These are phyloP conservation scores for Alces alces DNA, from an alignment of 2,113 vertebrate genomes.

Conservation along the genomic window DNA sequence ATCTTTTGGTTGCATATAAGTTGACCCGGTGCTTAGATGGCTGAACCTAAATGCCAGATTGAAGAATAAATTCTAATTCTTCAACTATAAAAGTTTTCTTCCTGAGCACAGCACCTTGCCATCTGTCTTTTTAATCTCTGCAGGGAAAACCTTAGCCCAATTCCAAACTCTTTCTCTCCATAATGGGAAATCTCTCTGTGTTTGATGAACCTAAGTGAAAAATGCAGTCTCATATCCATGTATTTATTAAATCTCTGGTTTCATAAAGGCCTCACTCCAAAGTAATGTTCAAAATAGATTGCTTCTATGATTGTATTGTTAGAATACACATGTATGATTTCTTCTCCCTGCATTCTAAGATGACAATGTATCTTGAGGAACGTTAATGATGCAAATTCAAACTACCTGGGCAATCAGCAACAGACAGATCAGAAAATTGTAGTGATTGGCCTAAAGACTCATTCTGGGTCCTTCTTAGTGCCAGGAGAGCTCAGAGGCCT, in stretches of 20 bases:
- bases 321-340: slow-evolving; percentile 71
- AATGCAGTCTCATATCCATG: slow-evolving; percentile 66
- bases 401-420: slow-evolving; percentile 57
- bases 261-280: slow-evolving; percentile 67
- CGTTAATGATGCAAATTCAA: slow-evolving; percentile 66
- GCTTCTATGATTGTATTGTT: slow-evolving; percentile 72
- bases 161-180: slow-evolving; percentile 54
- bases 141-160: slow-evolving; percentile 48
- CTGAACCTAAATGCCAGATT: slow-evolving; percentile 42
- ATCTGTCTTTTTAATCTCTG: slow-evolving; percentile 68
- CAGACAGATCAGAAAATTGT: slow-evolving; percentile 58
- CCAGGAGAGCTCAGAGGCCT: background rate
- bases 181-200: slow-evolving; percentile 68
- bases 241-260: slow-evolving; percentile 71
- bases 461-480: background rate
- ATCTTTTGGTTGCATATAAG: slow-evolving; percentile 25
- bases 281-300: slow-evolving; percentile 74
- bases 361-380: slow-evolving; percentile 56
- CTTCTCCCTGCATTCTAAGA: slow-evolving; percentile 65
- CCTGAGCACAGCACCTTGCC: slow-evolving; percentile 38
- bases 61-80: slow-evolving; percentile 54
- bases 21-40: background rate
- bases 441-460: slow-evolving; percentile 39
- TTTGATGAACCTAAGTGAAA: slow-evolving; percentile 73
- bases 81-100: slow-evolving; percentile 51